Evolutionary conservation across 92 coral and sea anemone genomes (phyloP), one percentile per base, ranked within the genome.

Genomic region (Palythoa grandis): DNA sequence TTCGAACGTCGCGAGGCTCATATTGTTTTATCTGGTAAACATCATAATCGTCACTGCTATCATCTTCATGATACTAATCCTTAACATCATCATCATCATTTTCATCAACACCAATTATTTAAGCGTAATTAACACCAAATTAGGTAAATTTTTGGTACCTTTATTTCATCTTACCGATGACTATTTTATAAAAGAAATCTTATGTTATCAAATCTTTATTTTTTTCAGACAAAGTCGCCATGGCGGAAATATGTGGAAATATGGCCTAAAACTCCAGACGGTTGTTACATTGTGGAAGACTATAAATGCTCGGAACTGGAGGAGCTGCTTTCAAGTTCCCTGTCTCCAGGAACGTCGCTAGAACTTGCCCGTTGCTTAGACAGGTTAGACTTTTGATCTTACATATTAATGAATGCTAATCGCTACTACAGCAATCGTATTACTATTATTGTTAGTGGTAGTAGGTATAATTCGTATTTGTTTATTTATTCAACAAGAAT

Each of bases 291-390:
- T 14, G 82, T 95, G 53, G 92, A 95, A 3, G 98, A 95, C 77
- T 95, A 85, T 69, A 70, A 85, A 16, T 93, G 95, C 66, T 82
- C 82, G 54, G 93, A 95, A 70, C 89, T 95, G 52, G 95, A 95
- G n/a, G 93, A 88, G 75, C 86, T 95, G 71, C 84, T 95, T 61
- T 16, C 52, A 20, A 79, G 83, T 17, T 37, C 78, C n/a, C 9
- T 76, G 39, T 73, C 92, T 15, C 75, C 88, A 69, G 74, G 74
- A 24, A 90, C 93, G 86, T 87, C 92, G 10, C 86, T 69, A 58
- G 70, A 87, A 58, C 79, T 95, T 88, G 98, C 96, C 12, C 87
- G 91, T 69, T 89, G 87, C 52, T 78, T 95, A 20, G 98, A 95
- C 77, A 88, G 79, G 79, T 74, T 47, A 11, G 8, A 43, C 8